Evolutionary conservation across 1,140 invertebrate species (phyloP).

Genomic region (Diabrotica undecimpunctata): DNA sequence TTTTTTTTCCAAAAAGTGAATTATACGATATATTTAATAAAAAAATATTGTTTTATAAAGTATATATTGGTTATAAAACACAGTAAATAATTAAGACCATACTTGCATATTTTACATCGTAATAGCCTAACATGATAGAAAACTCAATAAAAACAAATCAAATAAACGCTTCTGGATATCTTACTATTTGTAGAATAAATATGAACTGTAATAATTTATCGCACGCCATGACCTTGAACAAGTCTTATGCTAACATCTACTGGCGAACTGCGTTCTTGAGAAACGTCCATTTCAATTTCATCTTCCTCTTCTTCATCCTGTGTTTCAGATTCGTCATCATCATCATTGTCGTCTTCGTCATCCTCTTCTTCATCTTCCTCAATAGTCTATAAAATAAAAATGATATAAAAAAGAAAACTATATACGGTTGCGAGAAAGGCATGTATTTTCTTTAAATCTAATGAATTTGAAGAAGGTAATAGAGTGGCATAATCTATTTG

Average conservation of each 20-base stretch:
- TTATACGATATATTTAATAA: too few species aligned
- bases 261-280: conserved; percentile 42
- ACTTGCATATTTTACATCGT: too few species aligned
- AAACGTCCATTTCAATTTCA: conserved; percentile 45
- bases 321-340: conserved; percentile 48
- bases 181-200: too few species aligned
- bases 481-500: too few species aligned
- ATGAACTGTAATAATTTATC: conserved; percentile 15
- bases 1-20: too few species aligned
- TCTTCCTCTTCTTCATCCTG: conserved; percentile 50
- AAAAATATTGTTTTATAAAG: too few species aligned
- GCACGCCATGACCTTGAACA: conserved; percentile 31
- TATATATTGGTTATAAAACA: too few species aligned
- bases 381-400: conserved; percentile 33
- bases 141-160: too few species aligned
- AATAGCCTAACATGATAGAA: too few species aligned
- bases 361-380: conserved; percentile 48
- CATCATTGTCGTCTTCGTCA: conserved; percentile 48
- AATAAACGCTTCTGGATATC: too few species aligned
- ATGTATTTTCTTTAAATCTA: neutral
- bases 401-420: neutral
- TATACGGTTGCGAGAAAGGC: neutral
- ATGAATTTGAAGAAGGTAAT: too few species aligned
- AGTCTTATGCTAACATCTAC: conserved; percentile 41
- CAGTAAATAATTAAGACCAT: too few species aligned